Evolutionary conservation across 1,140 invertebrate genomes (phyloP), one percentile per base, ranked within the genome.

Genomic region (Centruroides vittatus): DNA sequence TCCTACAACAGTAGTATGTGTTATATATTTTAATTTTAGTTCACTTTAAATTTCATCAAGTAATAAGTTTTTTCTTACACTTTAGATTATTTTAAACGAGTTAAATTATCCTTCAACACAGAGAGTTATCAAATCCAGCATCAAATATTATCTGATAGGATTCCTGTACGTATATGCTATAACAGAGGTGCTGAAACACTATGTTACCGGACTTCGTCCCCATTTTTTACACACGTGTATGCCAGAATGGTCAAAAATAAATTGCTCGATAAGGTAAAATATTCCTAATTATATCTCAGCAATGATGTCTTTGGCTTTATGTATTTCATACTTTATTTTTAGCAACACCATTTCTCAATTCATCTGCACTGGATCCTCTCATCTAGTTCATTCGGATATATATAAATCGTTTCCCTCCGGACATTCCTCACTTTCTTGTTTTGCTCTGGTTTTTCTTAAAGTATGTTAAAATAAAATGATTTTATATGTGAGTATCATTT

Each of bases 391-490:
- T 73, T 75, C 74, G 35, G 86, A 88, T 73, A 79, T 81, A 13
- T 82, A 79, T 63, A 82, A 82, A 67, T 86, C 84, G 50, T 89
- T 89, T 70, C 86, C 86, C 1, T 87, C 85, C 4, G 86, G 84
- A 11, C 86, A 89, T 73, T 77, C 86, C 3, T 79, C 85, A 3
- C 70, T 86, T n/a, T 81, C 84, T 1, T 70, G 82, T 10, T 86
- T 81, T 66, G 79, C 79, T 57, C 78, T 81, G 35, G 70, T 83
- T 35, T 88, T 84, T 70, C 73, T 84, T 61, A 79, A 83, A 66
- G 86, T 89, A 77, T 84, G 83, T 80, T 54, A 51, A 41, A 6
- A 3, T 41, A 41, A 41, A 41, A 23, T 8, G 8, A 8, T 41
- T 41, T 6, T 41, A 41, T 41, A 6, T 6, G 5, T 3, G 8